A percentile compares a stretch with the other conserved stretches of the same genome.
Evolutionary conservation across 2,888 invertebrate species (phyloP).

Genomic region (Lymantria monacha): DNA sequence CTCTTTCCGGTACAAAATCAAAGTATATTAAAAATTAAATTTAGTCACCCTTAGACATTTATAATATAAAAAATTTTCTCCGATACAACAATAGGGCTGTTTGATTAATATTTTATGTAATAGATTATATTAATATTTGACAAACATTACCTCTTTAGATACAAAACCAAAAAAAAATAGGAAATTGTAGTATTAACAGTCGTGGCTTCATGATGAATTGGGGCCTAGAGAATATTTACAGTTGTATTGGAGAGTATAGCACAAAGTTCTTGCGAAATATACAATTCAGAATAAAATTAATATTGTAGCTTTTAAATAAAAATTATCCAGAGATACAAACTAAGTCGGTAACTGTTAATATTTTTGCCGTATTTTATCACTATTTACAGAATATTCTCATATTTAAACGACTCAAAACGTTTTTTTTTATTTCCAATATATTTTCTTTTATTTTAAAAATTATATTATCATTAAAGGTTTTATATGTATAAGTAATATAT

Average conservation of each 20-base stretch:
- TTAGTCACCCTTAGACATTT: constrained; percentile 48
- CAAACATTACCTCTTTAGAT: constrained; percentile 70
- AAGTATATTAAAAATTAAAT: constrained; percentile 53
- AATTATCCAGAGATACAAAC: constrained; percentile 19
- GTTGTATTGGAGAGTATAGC: constrained; percentile 43
- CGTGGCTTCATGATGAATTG: constrained; percentile 52
- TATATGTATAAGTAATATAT: constrained; percentile 50
- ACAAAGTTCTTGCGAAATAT: constrained; percentile 30
- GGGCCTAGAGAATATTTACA: constrained; percentile 46
- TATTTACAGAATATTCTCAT: constrained; percentile 22
- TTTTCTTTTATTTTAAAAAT: constrained; percentile 29
- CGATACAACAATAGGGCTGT: constrained; percentile 59
- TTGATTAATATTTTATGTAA: constrained; percentile 65
- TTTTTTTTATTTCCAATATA: constrained; percentile 22
- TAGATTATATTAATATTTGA: constrained; percentile 58
- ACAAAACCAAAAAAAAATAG: constrained; percentile 65
- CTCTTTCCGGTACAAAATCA: constrained; percentile 71
- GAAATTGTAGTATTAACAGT: constrained; percentile 61
- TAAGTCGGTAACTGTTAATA: constrained; percentile 6
- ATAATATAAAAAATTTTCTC: constrained; percentile 66
- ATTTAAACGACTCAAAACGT: constrained; percentile 27
- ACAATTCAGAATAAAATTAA: constrained; percentile 24
- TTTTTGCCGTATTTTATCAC: constrained; percentile 16
- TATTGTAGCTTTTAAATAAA: constrained; percentile 22
- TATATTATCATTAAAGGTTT: constrained; percentile 55